Evolutionary conservation across 2,113 vertebrate species (phyloP).

Genomic region (Ceyx cyanopectus): DNA sequence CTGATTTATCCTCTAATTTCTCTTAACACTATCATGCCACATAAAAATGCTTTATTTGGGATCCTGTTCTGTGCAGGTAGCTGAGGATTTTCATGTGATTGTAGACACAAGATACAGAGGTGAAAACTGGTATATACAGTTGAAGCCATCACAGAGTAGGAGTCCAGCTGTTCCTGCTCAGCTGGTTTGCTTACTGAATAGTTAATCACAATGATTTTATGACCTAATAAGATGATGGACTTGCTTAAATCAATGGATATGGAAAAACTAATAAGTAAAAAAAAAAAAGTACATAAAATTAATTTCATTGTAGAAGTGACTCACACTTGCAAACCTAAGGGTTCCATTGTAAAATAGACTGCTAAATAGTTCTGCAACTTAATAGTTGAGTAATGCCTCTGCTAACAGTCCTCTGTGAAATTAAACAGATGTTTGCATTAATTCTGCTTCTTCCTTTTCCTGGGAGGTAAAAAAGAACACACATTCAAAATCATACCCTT

Average conservation of each 20-base stretch:
- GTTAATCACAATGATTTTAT: background rate
- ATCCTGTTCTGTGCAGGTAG: background rate
- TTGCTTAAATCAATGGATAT: background rate
- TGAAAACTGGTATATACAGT: background rate
- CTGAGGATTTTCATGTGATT: background rate
- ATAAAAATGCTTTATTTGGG: background rate
- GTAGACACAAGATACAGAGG: background rate
- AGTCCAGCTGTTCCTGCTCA: background rate
- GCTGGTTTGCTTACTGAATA: background rate
- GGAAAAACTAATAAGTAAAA: background rate
- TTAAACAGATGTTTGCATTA: background rate
- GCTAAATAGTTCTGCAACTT: background rate
- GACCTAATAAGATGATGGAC: background rate
- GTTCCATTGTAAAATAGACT: background rate
- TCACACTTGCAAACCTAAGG: background rate
- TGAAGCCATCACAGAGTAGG: background rate
- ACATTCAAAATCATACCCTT: background rate
- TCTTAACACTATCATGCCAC: background rate
- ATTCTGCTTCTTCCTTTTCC: background rate
- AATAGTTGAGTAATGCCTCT: conserved; percentile 20
- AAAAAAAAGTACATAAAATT: background rate
- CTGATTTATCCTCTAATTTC: background rate
- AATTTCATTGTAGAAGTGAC: background rate
- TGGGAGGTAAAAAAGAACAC: background rate
- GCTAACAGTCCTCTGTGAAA: conserved; percentile 22